Conservation (phyloP, 1,140 invertebrate genomes). For the Thrips palmi region DNA sequence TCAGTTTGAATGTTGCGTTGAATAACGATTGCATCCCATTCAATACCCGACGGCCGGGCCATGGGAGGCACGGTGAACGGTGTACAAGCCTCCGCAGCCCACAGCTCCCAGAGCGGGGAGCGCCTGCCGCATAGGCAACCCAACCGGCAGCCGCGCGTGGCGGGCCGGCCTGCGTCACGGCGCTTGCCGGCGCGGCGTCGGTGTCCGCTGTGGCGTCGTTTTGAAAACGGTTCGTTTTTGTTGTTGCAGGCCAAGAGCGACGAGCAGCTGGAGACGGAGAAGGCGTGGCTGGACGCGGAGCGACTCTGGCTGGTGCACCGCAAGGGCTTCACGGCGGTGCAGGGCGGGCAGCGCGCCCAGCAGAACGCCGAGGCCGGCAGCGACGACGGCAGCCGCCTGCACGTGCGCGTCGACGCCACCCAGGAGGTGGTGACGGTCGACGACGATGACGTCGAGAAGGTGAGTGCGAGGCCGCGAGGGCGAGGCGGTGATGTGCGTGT, state of each 20-base stretch:
- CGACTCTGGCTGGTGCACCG: constrained; percentile 79
- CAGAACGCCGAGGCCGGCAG: constrained; percentile 37
- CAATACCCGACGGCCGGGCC: too few species aligned
- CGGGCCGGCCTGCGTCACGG: too few species aligned
- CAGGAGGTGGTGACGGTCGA: constrained; percentile 68
- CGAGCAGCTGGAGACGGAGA: constrained; percentile 58
- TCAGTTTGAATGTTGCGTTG: too few species aligned
- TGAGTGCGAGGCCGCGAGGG: constrained; percentile 19
- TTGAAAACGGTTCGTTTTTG: too few species aligned
- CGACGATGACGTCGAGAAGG: constrained; percentile 84
- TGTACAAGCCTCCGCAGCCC: too few species aligned
- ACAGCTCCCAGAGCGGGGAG: too few species aligned
- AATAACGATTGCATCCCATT: too few species aligned
- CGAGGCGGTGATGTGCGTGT: too few species aligned
- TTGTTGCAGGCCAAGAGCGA: constrained; percentile 55
- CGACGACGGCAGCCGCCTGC: constrained; percentile 41
- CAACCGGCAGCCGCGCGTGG: too few species aligned
- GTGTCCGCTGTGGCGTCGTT: not conserved
- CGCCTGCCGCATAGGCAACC: too few species aligned
- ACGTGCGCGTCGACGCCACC: constrained; percentile 53
- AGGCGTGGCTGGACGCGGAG: constrained; percentile 60
- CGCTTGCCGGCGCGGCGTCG: not conserved
- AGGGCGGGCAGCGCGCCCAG: constrained; percentile 28
- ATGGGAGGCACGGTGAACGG: too few species aligned
- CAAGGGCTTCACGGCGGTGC: constrained; percentile 67